Conservation (phyloP, 2,888 invertebrate species). For the Panzeria rudis region DNA sequence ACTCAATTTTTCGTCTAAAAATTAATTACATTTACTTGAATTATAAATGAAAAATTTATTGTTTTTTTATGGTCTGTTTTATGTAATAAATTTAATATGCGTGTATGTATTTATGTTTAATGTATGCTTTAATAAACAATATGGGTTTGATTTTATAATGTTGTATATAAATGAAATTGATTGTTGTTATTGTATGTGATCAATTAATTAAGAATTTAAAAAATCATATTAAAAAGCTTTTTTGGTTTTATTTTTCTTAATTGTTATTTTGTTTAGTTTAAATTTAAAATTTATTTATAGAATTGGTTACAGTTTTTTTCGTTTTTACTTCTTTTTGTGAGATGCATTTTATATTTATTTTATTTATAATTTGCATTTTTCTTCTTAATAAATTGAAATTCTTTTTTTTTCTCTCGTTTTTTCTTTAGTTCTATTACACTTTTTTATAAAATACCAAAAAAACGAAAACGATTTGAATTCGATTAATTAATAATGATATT, state of each 20-base stretch:
- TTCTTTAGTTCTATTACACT: slow-evolving; percentile 44
- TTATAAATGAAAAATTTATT: slow-evolving; percentile 16
- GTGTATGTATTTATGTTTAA: background rate
- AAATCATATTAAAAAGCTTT: slow-evolving; percentile 63
- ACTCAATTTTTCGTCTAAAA: background rate
- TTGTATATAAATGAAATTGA: slow-evolving; percentile 28
- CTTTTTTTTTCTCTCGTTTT: slow-evolving; percentile 11
- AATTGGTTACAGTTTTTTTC: slow-evolving; percentile 55
- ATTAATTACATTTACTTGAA: background rate
- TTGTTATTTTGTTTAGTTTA: slow-evolving; percentile 53
- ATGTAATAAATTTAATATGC: slow-evolving; percentile 2
- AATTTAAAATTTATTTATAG: slow-evolving; percentile 64
- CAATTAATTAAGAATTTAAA: slow-evolving; percentile 28
- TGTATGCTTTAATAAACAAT: slow-evolving; percentile 12
- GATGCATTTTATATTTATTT: slow-evolving; percentile 43
- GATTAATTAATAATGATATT: slow-evolving; percentile 60
- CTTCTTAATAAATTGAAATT: slow-evolving; percentile 61
- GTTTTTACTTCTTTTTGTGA: slow-evolving; percentile 15
- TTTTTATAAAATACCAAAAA: slow-evolving; percentile 61
- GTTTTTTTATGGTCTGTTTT: background rate
- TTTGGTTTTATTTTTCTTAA: slow-evolving; percentile 49
- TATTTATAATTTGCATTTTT: slow-evolving; percentile 29
- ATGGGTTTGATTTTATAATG: slow-evolving; percentile 33
- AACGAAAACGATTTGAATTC: slow-evolving; percentile 52
- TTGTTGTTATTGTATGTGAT: slow-evolving; percentile 39